These are phyloP conservation scores for Chiloscyllium plagiosum DNA, from an alignment of 2,113 vertebrate species.

Conservation along the genomic window DNA sequence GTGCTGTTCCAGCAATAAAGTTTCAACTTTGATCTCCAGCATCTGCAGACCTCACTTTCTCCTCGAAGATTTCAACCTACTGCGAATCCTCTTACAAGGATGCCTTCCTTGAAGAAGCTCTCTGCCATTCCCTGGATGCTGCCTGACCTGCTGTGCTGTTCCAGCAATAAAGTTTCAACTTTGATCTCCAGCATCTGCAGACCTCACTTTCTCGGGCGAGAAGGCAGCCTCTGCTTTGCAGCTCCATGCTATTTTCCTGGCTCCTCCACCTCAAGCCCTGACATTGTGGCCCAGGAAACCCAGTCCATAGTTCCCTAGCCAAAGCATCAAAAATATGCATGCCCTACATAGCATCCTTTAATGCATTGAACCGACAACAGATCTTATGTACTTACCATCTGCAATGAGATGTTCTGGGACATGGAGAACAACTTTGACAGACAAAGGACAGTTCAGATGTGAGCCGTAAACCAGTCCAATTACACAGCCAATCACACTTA, in stretches of 20 bases:
- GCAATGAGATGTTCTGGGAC: slow-evolving; percentile 95
- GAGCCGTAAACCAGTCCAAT: slow-evolving; percentile 86
- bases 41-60: too few relatives aligned
- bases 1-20: too few relatives aligned
- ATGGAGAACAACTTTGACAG: slow-evolving; percentile 85
- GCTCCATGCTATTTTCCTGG: background rate
- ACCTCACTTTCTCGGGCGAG: too few relatives aligned
- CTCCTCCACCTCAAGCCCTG: background rate
- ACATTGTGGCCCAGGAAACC: background rate
- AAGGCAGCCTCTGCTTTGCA: too few relatives aligned
- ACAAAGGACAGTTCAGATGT: slow-evolving; percentile 82
- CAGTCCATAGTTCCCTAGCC: background rate
- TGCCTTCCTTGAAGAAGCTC: too few relatives aligned
- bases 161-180: too few relatives aligned
- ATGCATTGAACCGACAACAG: background rate
- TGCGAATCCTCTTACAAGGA: too few relatives aligned
- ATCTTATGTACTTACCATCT: slow-evolving; percentile 66
- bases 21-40: too few relatives aligned
- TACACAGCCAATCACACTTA: slow-evolving; percentile 88
- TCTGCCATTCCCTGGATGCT: too few relatives aligned
- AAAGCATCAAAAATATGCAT: background rate
- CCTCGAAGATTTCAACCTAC: too few relatives aligned
- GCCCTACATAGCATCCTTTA: background rate
- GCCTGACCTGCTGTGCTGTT: too few relatives aligned
- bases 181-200: too few relatives aligned